A percentile compares a stretch with the other conserved stretches of the same genome.
phyloP scores from a whole-genome alignment of 2,888 invertebrate genomes.

The Hypercompe scribonia region DNA sequence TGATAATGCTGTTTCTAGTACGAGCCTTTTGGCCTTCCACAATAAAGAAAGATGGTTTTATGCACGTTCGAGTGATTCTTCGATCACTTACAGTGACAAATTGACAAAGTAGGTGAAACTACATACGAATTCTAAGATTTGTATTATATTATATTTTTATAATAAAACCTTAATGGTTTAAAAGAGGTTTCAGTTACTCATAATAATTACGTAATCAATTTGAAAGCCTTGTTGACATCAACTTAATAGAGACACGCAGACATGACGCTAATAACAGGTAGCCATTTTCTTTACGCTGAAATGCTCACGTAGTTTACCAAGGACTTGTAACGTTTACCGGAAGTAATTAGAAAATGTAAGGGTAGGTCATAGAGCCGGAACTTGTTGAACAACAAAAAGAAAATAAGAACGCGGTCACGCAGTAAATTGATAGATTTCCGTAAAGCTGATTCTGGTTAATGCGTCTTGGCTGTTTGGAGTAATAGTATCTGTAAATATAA shows the following conservation, averaged over 20 bases:
- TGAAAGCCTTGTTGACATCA: not conserved
- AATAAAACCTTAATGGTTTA: no score
- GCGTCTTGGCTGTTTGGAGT: not conserved
- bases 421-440: not conserved
- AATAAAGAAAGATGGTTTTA: no score
- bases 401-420: slow-evolving; percentile 12
- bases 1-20: not conserved
- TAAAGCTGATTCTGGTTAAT: not conserved
- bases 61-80: not conserved
- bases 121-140: no score
- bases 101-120: not conserved
- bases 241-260: not conserved
- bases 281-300: not conserved
- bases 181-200: not conserved
- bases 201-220: not conserved
- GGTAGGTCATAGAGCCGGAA: slow-evolving; percentile 28
- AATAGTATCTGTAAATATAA: no score
- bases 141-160: no score
- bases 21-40: not conserved
- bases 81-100: no score
- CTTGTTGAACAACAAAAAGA: slow-evolving; percentile 18
- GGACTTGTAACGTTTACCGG: slow-evolving; percentile 21
- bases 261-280: not conserved
- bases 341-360: slow-evolving; percentile 39
- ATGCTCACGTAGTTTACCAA: not conserved